These are phyloP conservation scores for Lasius fuliginosus DNA, from an alignment of 2,888 invertebrate species.

Conservation along the genomic window DNA sequence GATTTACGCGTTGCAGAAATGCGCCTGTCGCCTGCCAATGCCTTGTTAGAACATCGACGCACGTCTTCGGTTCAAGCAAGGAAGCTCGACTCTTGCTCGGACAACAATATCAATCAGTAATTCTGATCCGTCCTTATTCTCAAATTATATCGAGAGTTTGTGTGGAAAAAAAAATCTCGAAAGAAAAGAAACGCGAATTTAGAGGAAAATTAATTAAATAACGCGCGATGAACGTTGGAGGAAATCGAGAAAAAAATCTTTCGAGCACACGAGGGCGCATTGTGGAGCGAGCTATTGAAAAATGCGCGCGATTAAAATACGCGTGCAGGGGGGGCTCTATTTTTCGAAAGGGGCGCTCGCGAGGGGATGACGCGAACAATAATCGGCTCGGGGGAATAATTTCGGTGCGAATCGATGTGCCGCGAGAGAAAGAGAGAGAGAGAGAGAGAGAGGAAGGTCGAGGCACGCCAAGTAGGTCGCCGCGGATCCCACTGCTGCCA, in stretches of 20 bases:
- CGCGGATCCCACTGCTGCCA: slow-evolving; percentile 84
- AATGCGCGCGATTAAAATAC: background rate
- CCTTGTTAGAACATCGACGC: background rate
- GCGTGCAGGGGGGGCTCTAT: background rate
- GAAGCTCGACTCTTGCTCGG: background rate
- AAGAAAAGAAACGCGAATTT: background rate
- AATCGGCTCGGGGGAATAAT: slow-evolving; percentile 80
- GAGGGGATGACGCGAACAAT: slow-evolving; percentile 67
- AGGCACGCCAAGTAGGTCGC: slow-evolving; percentile 86
- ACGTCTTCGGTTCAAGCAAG: background rate
- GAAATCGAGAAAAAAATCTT: background rate
- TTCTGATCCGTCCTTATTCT: background rate
- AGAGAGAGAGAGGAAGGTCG: slow-evolving; percentile 78
- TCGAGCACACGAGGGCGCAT: background rate
- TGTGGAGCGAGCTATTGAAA: background rate
- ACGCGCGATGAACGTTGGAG: too few species aligned
- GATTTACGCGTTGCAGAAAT: slow-evolving; percentile 25
- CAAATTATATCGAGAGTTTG: background rate
- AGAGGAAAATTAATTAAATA: too few species aligned
- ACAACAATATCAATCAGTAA: background rate
- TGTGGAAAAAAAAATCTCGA: background rate
- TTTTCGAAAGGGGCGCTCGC: background rate
- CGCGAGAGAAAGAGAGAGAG: slow-evolving; percentile 67
- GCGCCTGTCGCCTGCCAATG: background rate
- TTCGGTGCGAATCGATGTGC: slow-evolving; percentile 84